A percentile compares a stretch with the other conserved stretches of the same genome.
phyloP scores from a whole-genome alignment of 2,797 vertebrate species.

The Anomalospiza imberbis region DNA sequence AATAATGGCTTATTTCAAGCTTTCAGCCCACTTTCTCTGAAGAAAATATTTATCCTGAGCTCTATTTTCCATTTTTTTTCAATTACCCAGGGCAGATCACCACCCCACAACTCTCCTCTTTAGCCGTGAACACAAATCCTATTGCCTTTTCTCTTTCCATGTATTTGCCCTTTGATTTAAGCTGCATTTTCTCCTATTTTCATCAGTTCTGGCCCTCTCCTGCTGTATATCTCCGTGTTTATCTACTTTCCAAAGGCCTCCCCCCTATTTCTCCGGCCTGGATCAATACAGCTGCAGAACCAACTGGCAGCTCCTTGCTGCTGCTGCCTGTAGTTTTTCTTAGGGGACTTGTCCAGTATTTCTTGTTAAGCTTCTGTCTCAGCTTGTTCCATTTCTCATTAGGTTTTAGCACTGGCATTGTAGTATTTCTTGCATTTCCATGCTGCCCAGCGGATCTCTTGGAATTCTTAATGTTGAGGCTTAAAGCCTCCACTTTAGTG shows the following conservation, averaged over 20 bases:
- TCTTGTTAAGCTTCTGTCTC: slow-evolving; percentile 75
- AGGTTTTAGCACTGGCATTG: slow-evolving; percentile 57
- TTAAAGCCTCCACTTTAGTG: slow-evolving; percentile 4
- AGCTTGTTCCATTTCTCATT: slow-evolving; percentile 71
- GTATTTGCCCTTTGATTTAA: slow-evolving; percentile 74
- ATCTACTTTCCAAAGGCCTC: slow-evolving; percentile 58
- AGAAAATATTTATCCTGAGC: slow-evolving; percentile 30
- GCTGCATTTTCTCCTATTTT: slow-evolving; percentile 44
- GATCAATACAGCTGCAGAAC: slow-evolving; percentile 57
- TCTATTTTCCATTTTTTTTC: slow-evolving; percentile 42
- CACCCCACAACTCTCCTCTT: background rate
- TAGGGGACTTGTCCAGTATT: slow-evolving; percentile 68
- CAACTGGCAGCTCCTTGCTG: slow-evolving; percentile 39
- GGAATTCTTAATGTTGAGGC: slow-evolving; percentile 53
- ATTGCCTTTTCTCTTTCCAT: slow-evolving; percentile 13
- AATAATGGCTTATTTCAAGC: background rate
- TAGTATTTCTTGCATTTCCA: slow-evolving; percentile 73
- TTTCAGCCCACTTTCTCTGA: background rate
- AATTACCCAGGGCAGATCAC: background rate
- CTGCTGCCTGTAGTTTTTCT: slow-evolving; percentile 56
- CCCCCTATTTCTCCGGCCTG: slow-evolving; percentile 22
- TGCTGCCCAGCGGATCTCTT: slow-evolving; percentile 35
- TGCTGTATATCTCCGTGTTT: slow-evolving; percentile 59
- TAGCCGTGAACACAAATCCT: slow-evolving; percentile 69
- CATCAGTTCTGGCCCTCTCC: slow-evolving; percentile 51